Evolutionary conservation across 1,140 invertebrate species (phyloP), one percentile per base, ranked within the genome.

Genomic region (Drosophila sproati): DNA sequence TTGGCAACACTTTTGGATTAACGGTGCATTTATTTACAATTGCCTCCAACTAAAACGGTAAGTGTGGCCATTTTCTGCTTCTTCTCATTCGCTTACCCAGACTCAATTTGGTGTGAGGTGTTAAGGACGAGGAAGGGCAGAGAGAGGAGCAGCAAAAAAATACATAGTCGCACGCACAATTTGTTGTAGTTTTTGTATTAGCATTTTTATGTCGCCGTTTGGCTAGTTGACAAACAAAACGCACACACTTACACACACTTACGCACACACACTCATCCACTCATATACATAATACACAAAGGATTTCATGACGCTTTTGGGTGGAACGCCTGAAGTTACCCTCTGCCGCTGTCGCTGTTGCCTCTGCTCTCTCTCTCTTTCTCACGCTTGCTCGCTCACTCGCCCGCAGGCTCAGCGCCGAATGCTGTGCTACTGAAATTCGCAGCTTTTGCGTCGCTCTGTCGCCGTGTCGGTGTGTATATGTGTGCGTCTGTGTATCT

Each of bases 351-450:
- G 69, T 31, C 61, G 28, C 61, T 71, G 47, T 31, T 39, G 8
- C 45, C 54, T n/a, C 0, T 3, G 29, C 41, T 45, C 45, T 45
- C 43, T 57, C 34, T 82, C 67, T 55, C 60, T 59, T 31, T 70
- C 37, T 39, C 51, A 55, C 47, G 47, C 60, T 54, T 29, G 41
- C 48, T 41, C 56, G 28, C 29, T 60, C 39, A 37, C 72, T 43
- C 55, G 39, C 37, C 29, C 50, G 55, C 51, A 52, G 20, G 10
- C 41, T 20, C 2, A 77, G 70, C 83, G 80, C 85, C 78, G 85
- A 90, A 85, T 85, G 75, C 81, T 90, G 81, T 90, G 86, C 86
- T 88, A 86, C 78, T 80, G 78, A 78, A 85, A 76, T 82, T 85
- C 70, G 62, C 54, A 68, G 64, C 82, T 79, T 76, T 69, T 70